Conservation (phyloP, 1,140 invertebrate species). For the Kradibia gibbosae region DNA sequence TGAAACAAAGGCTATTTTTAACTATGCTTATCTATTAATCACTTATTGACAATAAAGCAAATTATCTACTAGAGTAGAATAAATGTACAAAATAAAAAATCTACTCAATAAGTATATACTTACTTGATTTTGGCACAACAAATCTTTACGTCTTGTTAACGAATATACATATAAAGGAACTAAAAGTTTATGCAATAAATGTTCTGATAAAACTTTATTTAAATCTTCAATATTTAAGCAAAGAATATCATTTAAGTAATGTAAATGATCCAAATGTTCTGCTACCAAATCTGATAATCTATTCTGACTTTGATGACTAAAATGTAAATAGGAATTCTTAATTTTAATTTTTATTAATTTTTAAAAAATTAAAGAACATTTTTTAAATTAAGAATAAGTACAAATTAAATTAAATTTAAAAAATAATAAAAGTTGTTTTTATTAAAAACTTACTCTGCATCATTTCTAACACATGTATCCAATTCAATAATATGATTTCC, state of each 20-base stretch:
- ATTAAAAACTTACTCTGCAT: slow-evolving; percentile 86
- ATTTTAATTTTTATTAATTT: slow-evolving; percentile 5
- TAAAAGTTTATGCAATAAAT: slow-evolving; percentile 92
- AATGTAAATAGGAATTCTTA: slow-evolving; percentile 59
- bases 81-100: no score
- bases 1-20: no score
- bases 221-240: slow-evolving; percentile 92
- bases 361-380: slow-evolving; percentile 5
- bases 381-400: no score
- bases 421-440: not conserved
- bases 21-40: no score
- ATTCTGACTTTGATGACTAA: slow-evolving; percentile 90
- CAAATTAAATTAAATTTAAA: no score
- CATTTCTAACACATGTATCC: slow-evolving; percentile 94
- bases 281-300: slow-evolving; percentile 95
- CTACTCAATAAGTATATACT: no score
- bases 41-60: no score
- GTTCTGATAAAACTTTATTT: slow-evolving; percentile 96
- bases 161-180: slow-evolving; percentile 97
- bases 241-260: slow-evolving; percentile 98
- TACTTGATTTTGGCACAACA: slow-evolving; percentile 68
- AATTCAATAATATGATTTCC: slow-evolving; percentile 98
- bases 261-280: slow-evolving; percentile 97
- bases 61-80: no score
- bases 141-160: slow-evolving; percentile 74